Evolutionary conservation across 2,888 invertebrate genomes (phyloP).

Genomic region (Xestia rhomboidea): DNA sequence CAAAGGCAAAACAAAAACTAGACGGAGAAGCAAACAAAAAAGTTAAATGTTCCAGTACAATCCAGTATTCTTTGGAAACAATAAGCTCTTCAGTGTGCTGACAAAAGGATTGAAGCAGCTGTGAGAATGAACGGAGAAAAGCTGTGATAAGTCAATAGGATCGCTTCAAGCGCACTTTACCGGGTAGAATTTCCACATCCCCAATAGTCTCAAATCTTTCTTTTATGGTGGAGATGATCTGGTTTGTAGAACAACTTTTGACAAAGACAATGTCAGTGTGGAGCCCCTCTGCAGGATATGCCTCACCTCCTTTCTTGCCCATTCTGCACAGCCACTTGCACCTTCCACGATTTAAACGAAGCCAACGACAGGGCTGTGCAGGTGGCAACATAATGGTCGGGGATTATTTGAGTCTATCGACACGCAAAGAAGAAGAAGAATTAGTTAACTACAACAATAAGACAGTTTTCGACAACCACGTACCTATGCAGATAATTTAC

Average conservation of each 20-base stretch:
- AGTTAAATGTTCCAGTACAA: not conserved
- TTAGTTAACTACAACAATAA: no score
- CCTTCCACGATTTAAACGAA: no score
- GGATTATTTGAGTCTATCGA: no score
- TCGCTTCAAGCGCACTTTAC: slow-evolving; percentile 15
- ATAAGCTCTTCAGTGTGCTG: slow-evolving; percentile 1
- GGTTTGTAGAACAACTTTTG: not conserved
- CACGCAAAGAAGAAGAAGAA: no score
- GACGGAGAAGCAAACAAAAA: not conserved
- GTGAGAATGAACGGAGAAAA: slow-evolving; percentile 19
- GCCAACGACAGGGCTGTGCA: no score
- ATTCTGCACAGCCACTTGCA: no score
- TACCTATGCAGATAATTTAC: not conserved
- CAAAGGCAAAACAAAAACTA: not conserved
- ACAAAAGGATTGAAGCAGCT: slow-evolving; percentile 25
- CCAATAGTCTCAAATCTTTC: not conserved
- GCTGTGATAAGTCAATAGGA: slow-evolving; percentile 29
- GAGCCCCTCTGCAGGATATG: no score
- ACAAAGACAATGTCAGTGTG: no score
- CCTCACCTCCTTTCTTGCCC: no score
- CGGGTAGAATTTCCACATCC: not conserved
- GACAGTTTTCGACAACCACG: not conserved
- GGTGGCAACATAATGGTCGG: no score
- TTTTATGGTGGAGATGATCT: not conserved
- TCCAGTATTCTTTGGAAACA: slow-evolving; percentile 17